Evolutionary conservation across 2,888 invertebrate species (phyloP), one percentile per base, ranked within the genome.

Genomic region (Odontomyia ornata): DNA sequence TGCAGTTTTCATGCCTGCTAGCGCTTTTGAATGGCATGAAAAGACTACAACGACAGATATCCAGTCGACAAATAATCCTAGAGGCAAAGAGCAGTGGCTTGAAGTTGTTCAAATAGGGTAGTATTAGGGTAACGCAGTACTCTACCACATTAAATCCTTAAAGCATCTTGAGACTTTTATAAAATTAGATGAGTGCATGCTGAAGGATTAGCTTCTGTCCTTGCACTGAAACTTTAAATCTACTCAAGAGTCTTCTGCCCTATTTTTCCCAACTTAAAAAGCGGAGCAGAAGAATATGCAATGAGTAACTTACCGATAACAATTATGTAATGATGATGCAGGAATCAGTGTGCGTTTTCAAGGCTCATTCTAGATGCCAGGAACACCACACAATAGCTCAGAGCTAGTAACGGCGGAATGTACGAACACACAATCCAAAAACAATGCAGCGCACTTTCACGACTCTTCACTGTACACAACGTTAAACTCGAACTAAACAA

Each of bases 321-420:
- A 73, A 73, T 73, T 73, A 73, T 73, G 73, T 73, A 73, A 73
- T 60, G 60, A 60, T 60, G 73, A 18, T 60, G 57, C 73, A 30
- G 57, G 57, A 73, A 43, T 23, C 21, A 52, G 23, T 60, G 30
- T 73, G 60, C 23, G 60, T 73, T 60, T 72, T 57, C 69, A 69
- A 25, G 25, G 69, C 47, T 47, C 46, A 27, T 23, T n/a, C 69
- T 47, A 13, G 47, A 23, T 46, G 15, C 69, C 25, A 18, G 23
- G 47, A 52, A 4, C 52, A 18, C 4, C 7, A 18, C 7, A 52
- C 52, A 52, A 4, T 15, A 52, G 52, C 52, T 9, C 52, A 4
- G 18, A 52, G n/a, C 15, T 4, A 1, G n/a, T 36, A 65, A 47
- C 47, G 69, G 47, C 69, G 47, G 25, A 47, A 47, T 13, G 25